A percentile compares a stretch with the other conserved stretches of the same genome.
Conservation (phyloP, 2,888 invertebrate species). For the Drosophila testacea region DNA sequence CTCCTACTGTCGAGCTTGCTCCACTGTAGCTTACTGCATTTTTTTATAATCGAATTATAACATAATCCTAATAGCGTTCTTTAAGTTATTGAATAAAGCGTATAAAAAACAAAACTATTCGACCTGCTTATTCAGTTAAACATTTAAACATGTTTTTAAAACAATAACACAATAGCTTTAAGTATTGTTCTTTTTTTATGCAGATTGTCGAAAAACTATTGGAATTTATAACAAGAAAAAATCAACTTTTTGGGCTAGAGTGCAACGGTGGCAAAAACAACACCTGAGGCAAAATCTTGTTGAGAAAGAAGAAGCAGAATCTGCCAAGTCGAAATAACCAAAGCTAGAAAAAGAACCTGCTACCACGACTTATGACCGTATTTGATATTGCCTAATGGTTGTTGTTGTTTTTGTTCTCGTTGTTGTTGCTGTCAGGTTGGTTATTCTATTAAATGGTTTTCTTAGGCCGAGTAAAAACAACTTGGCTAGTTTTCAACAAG, state of each 20-base stretch:
- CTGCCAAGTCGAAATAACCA: constrained; percentile 66
- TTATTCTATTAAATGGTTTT: constrained; percentile 72
- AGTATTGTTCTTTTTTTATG: neutral
- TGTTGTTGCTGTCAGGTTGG: constrained; percentile 44
- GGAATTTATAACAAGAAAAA: constrained; percentile 14
- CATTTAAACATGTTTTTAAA: too few species aligned
- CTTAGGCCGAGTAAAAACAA: constrained; percentile 60
- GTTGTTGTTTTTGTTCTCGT: constrained; percentile 29
- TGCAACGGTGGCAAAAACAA: constrained; percentile 24
- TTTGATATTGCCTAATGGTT: constrained; percentile 74
- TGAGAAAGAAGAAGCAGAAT: constrained; percentile 13
- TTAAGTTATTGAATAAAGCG: too few species aligned
- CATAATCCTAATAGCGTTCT: too few species aligned
- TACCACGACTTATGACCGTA: constrained; percentile 75
- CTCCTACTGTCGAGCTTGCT: too few species aligned
- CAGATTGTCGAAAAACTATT: neutral
- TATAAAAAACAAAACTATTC: too few species aligned
- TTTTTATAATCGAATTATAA: too few species aligned
- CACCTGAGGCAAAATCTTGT: constrained; percentile 23
- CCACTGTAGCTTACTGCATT: too few species aligned
- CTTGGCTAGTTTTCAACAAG: constrained; percentile 75
- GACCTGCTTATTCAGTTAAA: too few species aligned
- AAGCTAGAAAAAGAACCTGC: constrained; percentile 76
- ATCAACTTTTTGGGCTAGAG: constrained; percentile 11
- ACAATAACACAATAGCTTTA: neutral